Evolutionary conservation across 2,113 vertebrate species (phyloP).

Genomic region (Aphelocoma coerulescens): DNA sequence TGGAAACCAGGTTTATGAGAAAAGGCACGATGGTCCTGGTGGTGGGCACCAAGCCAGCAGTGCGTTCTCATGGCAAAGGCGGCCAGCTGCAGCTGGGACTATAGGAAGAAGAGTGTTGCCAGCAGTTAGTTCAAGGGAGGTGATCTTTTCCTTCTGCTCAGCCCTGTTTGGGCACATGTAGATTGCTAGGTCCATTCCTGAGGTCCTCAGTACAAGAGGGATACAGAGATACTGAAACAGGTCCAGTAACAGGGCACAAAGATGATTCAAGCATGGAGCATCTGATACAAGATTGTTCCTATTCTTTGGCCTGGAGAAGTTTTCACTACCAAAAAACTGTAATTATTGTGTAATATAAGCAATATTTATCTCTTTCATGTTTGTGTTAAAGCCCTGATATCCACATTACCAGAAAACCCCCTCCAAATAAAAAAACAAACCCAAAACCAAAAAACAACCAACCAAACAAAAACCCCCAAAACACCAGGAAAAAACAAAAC

Average conservation of each 20-base stretch:
- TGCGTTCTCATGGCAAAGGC: not conserved
- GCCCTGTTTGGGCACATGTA: not conserved
- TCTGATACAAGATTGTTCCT: not conserved
- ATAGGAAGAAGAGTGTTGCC: not conserved
- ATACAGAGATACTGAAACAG: not conserved
- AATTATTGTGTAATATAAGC: not conserved
- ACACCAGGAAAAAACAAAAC: not conserved
- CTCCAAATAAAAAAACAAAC: not conserved
- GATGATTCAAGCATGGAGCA: not conserved
- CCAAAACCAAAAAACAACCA: not conserved
- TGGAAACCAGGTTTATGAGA: not conserved
- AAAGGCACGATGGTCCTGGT: not conserved
- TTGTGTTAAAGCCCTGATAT: not conserved
- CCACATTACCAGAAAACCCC: not conserved
- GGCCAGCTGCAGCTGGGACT: not conserved
- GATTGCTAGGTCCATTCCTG: not conserved
- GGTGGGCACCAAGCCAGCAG: not conserved
- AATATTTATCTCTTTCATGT: not conserved
- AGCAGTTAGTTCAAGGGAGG: not conserved
- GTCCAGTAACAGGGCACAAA: not conserved
- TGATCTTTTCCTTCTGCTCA: not conserved
- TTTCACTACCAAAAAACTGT: not conserved
- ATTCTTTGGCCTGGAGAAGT: not conserved
- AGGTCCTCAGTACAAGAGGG: not conserved
- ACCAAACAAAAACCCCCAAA: rapidly evolving